These are phyloP conservation scores for Tinea pellionella DNA, from an alignment of 2,888 invertebrate species.

Conservation along the genomic window DNA sequence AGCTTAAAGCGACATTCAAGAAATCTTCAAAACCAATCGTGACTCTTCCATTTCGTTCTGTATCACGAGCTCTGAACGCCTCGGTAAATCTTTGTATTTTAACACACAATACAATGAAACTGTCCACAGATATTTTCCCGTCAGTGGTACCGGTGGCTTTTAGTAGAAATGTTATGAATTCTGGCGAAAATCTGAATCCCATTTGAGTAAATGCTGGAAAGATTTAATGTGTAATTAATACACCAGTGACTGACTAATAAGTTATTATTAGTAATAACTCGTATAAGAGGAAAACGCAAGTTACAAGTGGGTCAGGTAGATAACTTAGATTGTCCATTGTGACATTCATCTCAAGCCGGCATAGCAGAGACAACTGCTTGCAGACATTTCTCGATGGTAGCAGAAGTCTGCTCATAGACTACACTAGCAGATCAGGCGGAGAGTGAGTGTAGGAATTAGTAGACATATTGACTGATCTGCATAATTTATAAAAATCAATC, in stretches of 20 bases:
- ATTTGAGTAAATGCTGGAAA: conserved; percentile 82
- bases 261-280: too few relatives aligned
- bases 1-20: conserved; percentile 82
- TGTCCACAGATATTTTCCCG: conserved; percentile 81
- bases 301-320: not conserved
- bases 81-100: conserved; percentile 91
- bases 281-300: too few relatives aligned
- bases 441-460: not conserved
- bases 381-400: too few relatives aligned
- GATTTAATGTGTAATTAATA: too few relatives aligned
- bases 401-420: too few relatives aligned
- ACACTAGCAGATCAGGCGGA: too few relatives aligned
- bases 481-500: too few relatives aligned
- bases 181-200: conserved; percentile 87
- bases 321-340: too few relatives aligned
- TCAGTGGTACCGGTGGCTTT: conserved; percentile 75
- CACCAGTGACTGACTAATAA: too few relatives aligned
- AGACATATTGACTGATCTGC: too few relatives aligned
- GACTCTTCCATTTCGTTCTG: conserved; percentile 83
- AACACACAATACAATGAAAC: conserved; percentile 89
- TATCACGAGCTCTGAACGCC: conserved; percentile 84
- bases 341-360: too few relatives aligned
- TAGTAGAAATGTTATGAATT: conserved; percentile 79
- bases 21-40: conserved; percentile 93
- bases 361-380: too few relatives aligned